Base-by-base conservation (phyloP, 2,888 invertebrate species). In the Allophyes oxyacanthae region DNA sequence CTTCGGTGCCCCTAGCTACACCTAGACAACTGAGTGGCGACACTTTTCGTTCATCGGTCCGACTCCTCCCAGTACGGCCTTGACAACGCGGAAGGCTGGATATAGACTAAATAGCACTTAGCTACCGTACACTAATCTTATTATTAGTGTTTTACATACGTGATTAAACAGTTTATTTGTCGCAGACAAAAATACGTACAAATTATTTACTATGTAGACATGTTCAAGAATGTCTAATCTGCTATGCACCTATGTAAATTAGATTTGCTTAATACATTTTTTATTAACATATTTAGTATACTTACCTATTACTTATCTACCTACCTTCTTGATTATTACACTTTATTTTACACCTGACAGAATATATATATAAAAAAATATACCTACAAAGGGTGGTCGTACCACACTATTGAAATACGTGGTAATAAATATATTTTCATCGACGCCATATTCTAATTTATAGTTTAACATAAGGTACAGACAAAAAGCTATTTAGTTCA, bases 61-160 rank as follows among this genome's bases (percentile, higher is more conserved):
- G 81, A 74, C 77, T 81, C 76, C 76, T 79, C 76, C 74, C 72
- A 64, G 56, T 71, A 65, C 78, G 82, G 77, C 90, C 90, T 89
- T 89, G 87, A 62, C 59, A 70, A 90, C 81, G 62, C 90, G 90
- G 90, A 91, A 90, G 88, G 71, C 81, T 70, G 72, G 68, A 48
- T 9, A n/a, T 34, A 30, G 40, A 67, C 76, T 76, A 79, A 83
- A 81, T 79, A 84, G 75, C 81, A 80, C 78, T 77, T 80, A 78
- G 78, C 76, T 79, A 64, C 77, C 68, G 71, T 48, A 40, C 63
- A 64, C 41, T 71, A 64, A 54, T 54, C 52, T 48, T 59, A 54
- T 46, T 56, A 46, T 56, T 40, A 57, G 13, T 50, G 66, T 62
- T 68, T 61, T 57, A 65, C 55, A 54, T 57, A 60, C 46, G 36